Conservation (phyloP, 2,888 invertebrate genomes). For the Drosophila helvetica region DNA sequence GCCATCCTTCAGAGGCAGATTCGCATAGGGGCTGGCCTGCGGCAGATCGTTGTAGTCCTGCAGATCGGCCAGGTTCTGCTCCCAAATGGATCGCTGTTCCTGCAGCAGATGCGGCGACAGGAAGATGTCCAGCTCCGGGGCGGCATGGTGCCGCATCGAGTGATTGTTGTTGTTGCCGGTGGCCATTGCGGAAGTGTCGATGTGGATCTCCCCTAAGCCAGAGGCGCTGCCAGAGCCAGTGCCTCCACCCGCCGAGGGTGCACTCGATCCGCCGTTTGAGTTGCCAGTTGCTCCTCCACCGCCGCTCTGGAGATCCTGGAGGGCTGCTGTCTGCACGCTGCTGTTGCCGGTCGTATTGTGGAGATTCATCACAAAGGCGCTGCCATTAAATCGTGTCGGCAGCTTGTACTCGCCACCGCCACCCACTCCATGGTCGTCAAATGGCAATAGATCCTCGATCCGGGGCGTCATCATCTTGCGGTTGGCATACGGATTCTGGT, state of each 20-base stretch:
- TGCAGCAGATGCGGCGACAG: constrained; percentile 81
- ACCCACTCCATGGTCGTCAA: constrained; percentile 85
- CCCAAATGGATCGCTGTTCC: constrained; percentile 84
- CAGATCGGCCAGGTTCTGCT: constrained; percentile 86
- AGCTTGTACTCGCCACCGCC: constrained; percentile 49
- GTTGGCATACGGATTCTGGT: constrained; percentile 82
- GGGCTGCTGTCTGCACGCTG: constrained; percentile 78
- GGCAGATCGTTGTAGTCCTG: constrained; percentile 85
- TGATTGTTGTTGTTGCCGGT: constrained; percentile 35
- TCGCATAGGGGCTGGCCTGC: constrained; percentile 70
- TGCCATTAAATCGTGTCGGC: constrained; percentile 84
- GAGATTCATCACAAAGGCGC: constrained; percentile 87
- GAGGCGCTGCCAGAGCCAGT: constrained; percentile 40
- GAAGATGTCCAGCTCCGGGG: constrained; percentile 77
- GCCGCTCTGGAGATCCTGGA: constrained; percentile 76
- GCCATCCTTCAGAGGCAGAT: constrained; percentile 84
- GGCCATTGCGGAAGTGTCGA: constrained; percentile 53
- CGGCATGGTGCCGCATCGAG: constrained; percentile 11
- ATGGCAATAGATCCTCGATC: constrained; percentile 84
- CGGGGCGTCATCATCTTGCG: constrained; percentile 84
- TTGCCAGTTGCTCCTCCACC: constrained; percentile 35
- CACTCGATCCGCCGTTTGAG: constrained; percentile 12
- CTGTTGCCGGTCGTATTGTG: constrained; percentile 77
- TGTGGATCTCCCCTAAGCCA: constrained; percentile 60
- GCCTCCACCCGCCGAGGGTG: constrained; percentile 24